Conservation (phyloP, 2,888 invertebrate genomes). For the Pelosia muscerda region DNA sequence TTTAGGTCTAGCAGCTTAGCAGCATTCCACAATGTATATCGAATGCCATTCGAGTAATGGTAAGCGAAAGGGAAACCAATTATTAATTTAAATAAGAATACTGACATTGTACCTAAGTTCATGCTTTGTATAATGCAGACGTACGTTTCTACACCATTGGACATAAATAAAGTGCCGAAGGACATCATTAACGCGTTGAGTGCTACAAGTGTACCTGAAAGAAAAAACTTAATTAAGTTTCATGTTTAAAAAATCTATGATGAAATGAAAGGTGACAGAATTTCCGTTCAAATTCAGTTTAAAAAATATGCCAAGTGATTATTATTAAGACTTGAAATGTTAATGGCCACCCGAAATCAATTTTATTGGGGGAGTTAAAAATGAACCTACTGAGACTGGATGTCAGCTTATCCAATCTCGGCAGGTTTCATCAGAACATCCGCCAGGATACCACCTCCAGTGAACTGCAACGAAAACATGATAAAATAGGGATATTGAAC, state of each 20-base stretch:
- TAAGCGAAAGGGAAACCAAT: conserved; percentile 67
- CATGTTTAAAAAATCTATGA: not conserved
- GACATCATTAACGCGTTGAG: conserved; percentile 63
- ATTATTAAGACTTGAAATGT: too few relatives aligned
- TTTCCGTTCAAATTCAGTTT: too few relatives aligned
- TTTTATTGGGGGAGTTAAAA: too few relatives aligned
- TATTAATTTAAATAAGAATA: conserved; percentile 63
- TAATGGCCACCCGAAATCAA: too few relatives aligned
- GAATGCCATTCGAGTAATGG: conserved; percentile 73
- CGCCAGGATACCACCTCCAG: too few relatives aligned
- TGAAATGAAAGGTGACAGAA: too few relatives aligned
- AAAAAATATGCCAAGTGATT: too few relatives aligned
- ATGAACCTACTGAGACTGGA: too few relatives aligned
- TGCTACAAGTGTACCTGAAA: conserved; percentile 66
- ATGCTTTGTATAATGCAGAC: conserved; percentile 74
- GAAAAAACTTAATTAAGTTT: not conserved
- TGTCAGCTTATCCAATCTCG: too few relatives aligned
- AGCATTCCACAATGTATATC: conserved; percentile 69
- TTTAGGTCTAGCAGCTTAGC: conserved; percentile 59
- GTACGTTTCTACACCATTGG: conserved; percentile 73
- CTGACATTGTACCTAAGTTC: conserved; percentile 53
- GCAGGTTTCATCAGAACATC: too few relatives aligned
- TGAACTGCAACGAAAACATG: too few relatives aligned
- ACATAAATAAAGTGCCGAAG: conserved; percentile 64
- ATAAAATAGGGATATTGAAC: too few relatives aligned